A percentile compares a stretch with the other conserved stretches of the same genome.
These are phyloP conservation scores for Zaprionus lachaisei DNA, from an alignment of 1,140 invertebrate genomes.

Conservation along the genomic window DNA sequence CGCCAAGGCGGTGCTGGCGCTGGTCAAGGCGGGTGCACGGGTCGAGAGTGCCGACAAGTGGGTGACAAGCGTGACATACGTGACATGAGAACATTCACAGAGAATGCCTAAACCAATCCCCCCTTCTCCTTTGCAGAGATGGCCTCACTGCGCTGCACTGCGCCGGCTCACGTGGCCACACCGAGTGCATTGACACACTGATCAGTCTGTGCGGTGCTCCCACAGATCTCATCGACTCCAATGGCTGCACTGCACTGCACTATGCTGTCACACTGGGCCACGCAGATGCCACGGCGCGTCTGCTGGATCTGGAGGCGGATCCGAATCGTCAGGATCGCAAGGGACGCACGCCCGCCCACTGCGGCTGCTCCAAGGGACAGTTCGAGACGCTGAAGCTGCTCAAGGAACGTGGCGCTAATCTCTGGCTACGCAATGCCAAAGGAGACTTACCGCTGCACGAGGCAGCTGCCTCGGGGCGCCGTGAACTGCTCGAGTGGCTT, in stretches of 20 bases:
- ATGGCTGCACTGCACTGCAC: constrained; percentile 97
- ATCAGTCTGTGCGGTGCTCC: constrained; percentile 95
- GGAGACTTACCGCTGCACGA: constrained; percentile 97
- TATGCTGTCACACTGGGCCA: constrained; percentile 98
- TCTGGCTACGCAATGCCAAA: constrained; percentile 96
- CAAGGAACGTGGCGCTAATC: constrained; percentile 92
- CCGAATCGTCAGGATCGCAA: constrained; percentile 96
- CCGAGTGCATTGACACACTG: constrained; percentile 95
- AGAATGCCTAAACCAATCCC: neutral
- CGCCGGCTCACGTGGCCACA: constrained; percentile 97
- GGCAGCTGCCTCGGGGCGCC: constrained; percentile 95
- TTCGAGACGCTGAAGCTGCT: constrained; percentile 87
- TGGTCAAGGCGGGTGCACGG: constrained; percentile 93
- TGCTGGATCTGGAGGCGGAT: constrained; percentile 95
- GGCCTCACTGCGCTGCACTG: constrained; percentile 96
- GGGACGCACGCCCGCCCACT: constrained; percentile 91
- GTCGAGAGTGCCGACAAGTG: constrained; percentile 91
- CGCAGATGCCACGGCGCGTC: constrained; percentile 94
- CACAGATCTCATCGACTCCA: constrained; percentile 93
- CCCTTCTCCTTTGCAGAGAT: constrained; percentile 86
- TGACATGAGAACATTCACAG: too few species aligned
- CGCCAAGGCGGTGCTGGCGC: constrained; percentile 93
- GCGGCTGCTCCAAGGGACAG: constrained; percentile 98
- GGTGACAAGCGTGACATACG: neutral
- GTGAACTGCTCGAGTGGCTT: constrained; percentile 94